A percentile compares a stretch with the other conserved stretches of the same genome.
Evolutionary conservation across 2,797 vertebrate species (phyloP).

Genomic region (Coreius guichenoti): DNA sequence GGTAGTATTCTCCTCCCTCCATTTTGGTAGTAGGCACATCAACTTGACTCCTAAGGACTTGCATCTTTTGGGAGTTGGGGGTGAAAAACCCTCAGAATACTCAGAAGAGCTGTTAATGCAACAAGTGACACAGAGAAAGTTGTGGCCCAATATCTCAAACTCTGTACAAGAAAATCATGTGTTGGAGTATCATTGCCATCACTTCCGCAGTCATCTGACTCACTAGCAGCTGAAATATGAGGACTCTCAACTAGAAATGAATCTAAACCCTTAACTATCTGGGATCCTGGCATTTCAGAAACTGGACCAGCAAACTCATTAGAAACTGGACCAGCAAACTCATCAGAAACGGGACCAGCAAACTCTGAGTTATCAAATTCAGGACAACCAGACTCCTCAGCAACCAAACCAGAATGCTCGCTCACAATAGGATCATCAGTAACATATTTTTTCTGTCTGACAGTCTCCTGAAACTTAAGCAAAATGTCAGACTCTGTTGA

Average conservation of each 20-base stretch:
- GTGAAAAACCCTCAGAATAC: conserved; percentile 34
- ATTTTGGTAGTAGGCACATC: conserved; percentile 16
- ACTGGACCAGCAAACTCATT: background rate
- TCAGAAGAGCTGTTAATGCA: conserved; percentile 27
- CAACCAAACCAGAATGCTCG: too few relatives aligned
- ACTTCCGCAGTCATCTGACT: background rate
- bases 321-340: too few relatives aligned
- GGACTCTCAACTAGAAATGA: background rate
- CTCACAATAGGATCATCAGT: too few relatives aligned
- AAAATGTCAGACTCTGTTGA: too few relatives aligned
- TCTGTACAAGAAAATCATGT: background rate
- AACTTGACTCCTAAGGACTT: conserved; percentile 22
- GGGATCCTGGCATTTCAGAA: background rate
- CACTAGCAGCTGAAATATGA: background rate
- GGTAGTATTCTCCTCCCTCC: conserved; percentile 39
- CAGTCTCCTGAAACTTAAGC: too few relatives aligned
- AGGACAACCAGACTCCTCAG: too few relatives aligned
- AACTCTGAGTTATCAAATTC: too few relatives aligned
- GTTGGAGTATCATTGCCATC: background rate
- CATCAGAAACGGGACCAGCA: background rate
- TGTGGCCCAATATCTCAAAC: conserved; percentile 31
- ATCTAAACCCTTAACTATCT: background rate
- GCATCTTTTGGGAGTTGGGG: conserved; percentile 38
- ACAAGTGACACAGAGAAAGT: conserved; percentile 28
- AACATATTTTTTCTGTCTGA: too few relatives aligned